Evolutionary conservation across 2,888 invertebrate genomes (phyloP).

Genomic region (Hedya salicella): DNA sequence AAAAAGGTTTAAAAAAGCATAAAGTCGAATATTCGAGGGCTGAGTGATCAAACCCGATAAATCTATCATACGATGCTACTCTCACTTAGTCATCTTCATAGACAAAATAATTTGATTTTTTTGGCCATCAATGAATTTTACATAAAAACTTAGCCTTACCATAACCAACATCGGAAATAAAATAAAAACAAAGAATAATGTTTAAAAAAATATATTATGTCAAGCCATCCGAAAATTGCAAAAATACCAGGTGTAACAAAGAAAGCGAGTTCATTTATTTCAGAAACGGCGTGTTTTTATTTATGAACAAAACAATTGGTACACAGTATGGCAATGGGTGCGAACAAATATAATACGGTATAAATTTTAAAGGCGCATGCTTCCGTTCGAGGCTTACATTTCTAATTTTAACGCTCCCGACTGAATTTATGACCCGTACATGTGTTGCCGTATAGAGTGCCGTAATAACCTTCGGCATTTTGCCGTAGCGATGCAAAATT

Average conservation of each 20-base stretch:
- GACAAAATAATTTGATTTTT: too few relatives aligned
- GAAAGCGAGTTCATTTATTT: conserved; percentile 52
- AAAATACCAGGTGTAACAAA: conserved; percentile 53
- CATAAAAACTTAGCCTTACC: too few relatives aligned
- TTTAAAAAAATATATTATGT: conserved; percentile 43
- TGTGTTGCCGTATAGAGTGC: conserved; percentile 76
- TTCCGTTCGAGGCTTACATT: conserved; percentile 74
- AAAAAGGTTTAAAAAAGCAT: too few relatives aligned
- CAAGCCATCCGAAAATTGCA: conserved; percentile 49
- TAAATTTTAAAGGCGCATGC: conserved; percentile 80
- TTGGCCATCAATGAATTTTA: too few relatives aligned
- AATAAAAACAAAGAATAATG: not conserved
- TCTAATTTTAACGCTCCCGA: conserved; percentile 81
- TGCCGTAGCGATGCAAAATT: conserved; percentile 53
- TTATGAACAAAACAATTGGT: conserved; percentile 60
- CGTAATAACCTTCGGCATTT: conserved; percentile 70
- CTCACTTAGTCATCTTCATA: too few relatives aligned
- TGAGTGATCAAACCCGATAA: too few relatives aligned
- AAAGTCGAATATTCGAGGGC: too few relatives aligned
- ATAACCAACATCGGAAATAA: not conserved
- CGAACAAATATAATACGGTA: conserved; percentile 68
- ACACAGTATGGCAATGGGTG: conserved; percentile 51
- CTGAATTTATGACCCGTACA: conserved; percentile 78
- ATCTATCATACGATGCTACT: too few relatives aligned
- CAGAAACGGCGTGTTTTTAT: conserved; percentile 53